phyloP scores from a whole-genome alignment of 2,113 vertebrate genomes.

The Apeltes quadracus region DNA sequence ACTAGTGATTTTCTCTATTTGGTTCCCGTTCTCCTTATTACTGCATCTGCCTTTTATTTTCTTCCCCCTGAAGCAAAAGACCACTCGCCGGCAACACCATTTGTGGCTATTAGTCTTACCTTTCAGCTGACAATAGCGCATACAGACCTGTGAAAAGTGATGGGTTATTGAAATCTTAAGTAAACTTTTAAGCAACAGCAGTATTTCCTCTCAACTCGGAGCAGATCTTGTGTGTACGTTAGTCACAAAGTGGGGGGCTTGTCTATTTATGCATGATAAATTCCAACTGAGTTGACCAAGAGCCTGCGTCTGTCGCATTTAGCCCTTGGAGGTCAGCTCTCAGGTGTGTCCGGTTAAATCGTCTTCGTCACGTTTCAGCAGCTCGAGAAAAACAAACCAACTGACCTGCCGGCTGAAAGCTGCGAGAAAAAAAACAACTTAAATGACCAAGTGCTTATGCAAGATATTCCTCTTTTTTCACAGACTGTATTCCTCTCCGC shows the following conservation, averaged over 20 bases:
- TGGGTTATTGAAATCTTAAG: neutral
- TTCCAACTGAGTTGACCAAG: neutral
- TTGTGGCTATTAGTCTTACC: neutral
- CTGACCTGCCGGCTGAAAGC: neutral
- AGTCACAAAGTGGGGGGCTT: neutral
- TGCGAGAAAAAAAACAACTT: neutral
- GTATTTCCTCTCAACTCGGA: neutral
- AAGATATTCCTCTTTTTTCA: neutral
- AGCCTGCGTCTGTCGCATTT: neutral
- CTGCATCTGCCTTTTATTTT: conserved; percentile 7
- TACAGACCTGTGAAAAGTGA: too few relatives aligned
- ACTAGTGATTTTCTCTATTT: conserved; percentile 14
- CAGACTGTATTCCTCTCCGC: neutral
- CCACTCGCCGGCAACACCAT: neutral
- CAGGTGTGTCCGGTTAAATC: neutral
- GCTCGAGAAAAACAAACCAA: neutral
- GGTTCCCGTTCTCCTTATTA: conserved; percentile 1
- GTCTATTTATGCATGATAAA: neutral
- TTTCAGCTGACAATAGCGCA: neutral
- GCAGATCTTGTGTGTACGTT: neutral
- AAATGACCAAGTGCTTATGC: neutral
- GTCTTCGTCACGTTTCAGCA: neutral
- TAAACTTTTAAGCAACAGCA: neutral
- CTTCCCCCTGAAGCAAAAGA: conserved; percentile 3
- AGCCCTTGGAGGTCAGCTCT: neutral